Percentiles rank a stretch among this genome's conserved stretches.
These are phyloP conservation scores for Neotoma lepida DNA, from an alignment of 2,113 vertebrate genomes.

Conservation along the genomic window DNA sequence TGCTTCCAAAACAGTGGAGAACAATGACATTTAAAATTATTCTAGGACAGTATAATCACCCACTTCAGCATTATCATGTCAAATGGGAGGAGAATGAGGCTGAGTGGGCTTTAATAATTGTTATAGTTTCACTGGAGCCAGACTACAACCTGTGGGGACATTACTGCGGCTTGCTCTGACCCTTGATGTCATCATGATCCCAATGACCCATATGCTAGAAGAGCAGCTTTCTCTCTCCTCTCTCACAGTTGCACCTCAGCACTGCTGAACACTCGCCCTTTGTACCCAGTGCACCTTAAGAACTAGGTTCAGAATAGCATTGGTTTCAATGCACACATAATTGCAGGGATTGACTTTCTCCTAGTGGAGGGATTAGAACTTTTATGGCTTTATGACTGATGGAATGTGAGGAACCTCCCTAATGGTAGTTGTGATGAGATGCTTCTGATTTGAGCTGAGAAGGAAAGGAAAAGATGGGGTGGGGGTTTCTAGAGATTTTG, in stretches of 20 bases:
- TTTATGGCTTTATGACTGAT: neutral
- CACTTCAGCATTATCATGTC: neutral
- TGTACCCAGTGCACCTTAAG: neutral
- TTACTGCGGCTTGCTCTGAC: neutral
- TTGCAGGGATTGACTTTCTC: neutral
- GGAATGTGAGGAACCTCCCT: neutral
- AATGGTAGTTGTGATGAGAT: neutral
- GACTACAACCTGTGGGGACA: neutral
- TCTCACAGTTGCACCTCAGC: neutral
- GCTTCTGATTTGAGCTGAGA: slow-evolving; percentile 2
- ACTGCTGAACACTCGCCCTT: neutral
- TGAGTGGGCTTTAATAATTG: neutral
- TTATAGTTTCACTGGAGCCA: neutral
- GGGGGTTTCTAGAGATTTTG: slow-evolving; percentile 3
- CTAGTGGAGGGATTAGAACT: neutral
- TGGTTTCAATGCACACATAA: neutral
- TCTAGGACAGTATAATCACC: neutral
- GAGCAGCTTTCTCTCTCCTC: neutral
- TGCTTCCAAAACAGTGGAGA: neutral
- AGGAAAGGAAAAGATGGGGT: neutral
- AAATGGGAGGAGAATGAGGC: neutral
- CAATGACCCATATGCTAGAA: neutral
- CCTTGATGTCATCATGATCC: neutral
- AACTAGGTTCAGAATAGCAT: neutral
- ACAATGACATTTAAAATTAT: neutral